These are phyloP conservation scores for Archips xylosteana DNA, from an alignment of 2,888 invertebrate species.

Conservation along the genomic window DNA sequence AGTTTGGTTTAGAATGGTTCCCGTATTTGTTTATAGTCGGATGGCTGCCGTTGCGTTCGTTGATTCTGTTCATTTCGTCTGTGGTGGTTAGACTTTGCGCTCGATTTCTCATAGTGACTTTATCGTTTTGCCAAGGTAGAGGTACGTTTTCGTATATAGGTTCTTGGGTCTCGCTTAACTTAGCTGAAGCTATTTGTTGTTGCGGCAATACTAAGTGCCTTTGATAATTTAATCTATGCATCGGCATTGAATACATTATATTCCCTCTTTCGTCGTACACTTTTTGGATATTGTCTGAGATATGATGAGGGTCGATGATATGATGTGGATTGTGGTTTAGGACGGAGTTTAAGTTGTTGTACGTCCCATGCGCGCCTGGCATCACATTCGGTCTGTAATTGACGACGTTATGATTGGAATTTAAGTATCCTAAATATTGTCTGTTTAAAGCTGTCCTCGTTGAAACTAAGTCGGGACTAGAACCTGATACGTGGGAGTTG, in stretches of 20 bases:
- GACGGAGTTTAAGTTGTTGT: slow-evolving; percentile 89
- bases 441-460: slow-evolving; percentile 87
- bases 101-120: slow-evolving; percentile 70
- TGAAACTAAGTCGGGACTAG: slow-evolving; percentile 92
- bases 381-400: slow-evolving; percentile 70
- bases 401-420: slow-evolving; percentile 64
- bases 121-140: slow-evolving; percentile 86
- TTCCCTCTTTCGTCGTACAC: slow-evolving; percentile 87
- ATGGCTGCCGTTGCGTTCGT: slow-evolving; percentile 74
- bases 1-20: slow-evolving; percentile 52
- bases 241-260: slow-evolving; percentile 87
- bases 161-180: slow-evolving; percentile 83
- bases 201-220: slow-evolving; percentile 82
- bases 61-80: slow-evolving; percentile 84
- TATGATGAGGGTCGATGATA: slow-evolving; percentile 85
- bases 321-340: slow-evolving; percentile 81
- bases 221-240: slow-evolving; percentile 74
- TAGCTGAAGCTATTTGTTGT: slow-evolving; percentile 62
- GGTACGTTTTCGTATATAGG: slow-evolving; percentile 94
- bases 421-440: slow-evolving; percentile 74
- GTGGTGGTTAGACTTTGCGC: slow-evolving; percentile 91
- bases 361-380: slow-evolving; percentile 88
- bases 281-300: slow-evolving; percentile 86
- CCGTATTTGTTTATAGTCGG: slow-evolving; percentile 65
- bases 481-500: slow-evolving; percentile 88